A percentile compares a stretch with the other conserved stretches of the same genome.
Evolutionary conservation across 2,888 invertebrate genomes (phyloP).

Genomic region (Lasius fuliginosus): DNA sequence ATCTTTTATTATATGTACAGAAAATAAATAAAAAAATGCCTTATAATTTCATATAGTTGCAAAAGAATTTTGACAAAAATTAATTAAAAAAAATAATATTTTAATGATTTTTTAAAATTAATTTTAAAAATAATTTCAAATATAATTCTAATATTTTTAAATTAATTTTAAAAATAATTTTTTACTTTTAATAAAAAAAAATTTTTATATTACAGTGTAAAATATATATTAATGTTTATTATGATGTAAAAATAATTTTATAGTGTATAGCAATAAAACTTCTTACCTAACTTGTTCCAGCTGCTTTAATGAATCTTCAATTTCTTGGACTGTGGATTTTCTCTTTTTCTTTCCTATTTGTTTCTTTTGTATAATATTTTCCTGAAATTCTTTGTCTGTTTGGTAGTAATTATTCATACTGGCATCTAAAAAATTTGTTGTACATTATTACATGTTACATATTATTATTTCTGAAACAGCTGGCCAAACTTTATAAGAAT

Average conservation of each 20-base stretch:
- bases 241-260: not conserved
- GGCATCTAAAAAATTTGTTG: constrained; percentile 11
- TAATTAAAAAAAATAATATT: not conserved
- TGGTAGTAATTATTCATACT: constrained; percentile 14
- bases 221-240: too few species aligned
- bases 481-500: not conserved
- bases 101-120: not conserved
- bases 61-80: not conserved
- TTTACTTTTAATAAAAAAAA: too few species aligned
- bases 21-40: not conserved
- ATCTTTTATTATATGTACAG: not conserved
- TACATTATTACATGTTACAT: not conserved
- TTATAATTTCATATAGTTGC: not conserved
- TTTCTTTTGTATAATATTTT: constrained; percentile 20
- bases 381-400: constrained; percentile 13
- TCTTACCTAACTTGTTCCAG: constrained; percentile 26
- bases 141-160: too few species aligned
- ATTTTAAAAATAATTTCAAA: too few species aligned
- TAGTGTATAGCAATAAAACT: not conserved
- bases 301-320: not conserved
- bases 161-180: too few species aligned
- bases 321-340: constrained; percentile 30
- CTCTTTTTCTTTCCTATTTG: constrained; percentile 44
- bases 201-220: too few species aligned
- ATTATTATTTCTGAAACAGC: not conserved